Conservation (phyloP, 2,113 vertebrate genomes). For the Ictalurus punctatus region DNA sequence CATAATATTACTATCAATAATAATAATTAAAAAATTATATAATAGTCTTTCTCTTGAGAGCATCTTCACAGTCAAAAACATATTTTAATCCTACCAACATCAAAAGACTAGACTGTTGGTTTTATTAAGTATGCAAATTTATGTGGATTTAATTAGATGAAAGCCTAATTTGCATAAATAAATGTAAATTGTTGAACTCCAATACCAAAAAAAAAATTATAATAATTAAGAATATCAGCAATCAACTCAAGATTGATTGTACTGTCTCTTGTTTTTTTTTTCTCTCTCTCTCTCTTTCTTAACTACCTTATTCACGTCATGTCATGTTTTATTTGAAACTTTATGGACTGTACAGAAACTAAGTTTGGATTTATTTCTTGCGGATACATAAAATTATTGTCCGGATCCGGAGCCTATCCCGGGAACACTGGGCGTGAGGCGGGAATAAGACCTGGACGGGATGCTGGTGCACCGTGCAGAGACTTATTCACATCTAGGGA, state of each 20-base stretch:
- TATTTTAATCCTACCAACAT: conserved; percentile 1
- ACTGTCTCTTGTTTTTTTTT: neutral
- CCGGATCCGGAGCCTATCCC: neutral
- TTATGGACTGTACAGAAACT: neutral
- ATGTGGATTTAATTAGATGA: conserved; percentile 12
- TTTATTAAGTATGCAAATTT: neutral
- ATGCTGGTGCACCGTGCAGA: neutral
- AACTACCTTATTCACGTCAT: neutral
- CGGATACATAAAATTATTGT: neutral
- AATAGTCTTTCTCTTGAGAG: neutral
- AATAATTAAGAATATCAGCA: conserved; percentile 9
- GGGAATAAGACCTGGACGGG: neutral
- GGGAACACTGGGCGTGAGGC: neutral
- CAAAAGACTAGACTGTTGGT: conserved; percentile 11
- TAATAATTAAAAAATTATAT: neutral
- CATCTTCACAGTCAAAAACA: neutral
- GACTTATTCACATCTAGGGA: neutral
- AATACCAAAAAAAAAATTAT: neutral
- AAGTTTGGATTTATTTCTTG: neutral
- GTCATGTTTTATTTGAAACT: neutral
- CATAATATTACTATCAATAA: neutral
- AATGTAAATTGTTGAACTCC: neutral
- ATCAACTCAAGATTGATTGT: neutral
- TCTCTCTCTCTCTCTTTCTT: neutral
- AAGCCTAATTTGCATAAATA: neutral